A percentile compares a stretch with the other conserved stretches of the same genome.
Evolutionary conservation across 2,113 vertebrate species (phyloP).

Genomic region (Tiliqua scincoides): DNA sequence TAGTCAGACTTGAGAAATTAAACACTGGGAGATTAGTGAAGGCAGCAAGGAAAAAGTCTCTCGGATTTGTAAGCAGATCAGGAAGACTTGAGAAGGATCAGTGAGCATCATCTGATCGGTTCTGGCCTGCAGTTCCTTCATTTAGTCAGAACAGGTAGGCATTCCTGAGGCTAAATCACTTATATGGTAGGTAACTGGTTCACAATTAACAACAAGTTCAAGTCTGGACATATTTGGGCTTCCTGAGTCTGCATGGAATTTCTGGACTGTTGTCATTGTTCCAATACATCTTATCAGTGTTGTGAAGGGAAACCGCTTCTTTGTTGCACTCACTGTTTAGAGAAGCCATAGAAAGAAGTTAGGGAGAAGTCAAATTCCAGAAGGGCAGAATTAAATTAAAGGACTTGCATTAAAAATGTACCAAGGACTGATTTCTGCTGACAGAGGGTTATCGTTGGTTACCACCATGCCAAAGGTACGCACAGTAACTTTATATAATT

Average conservation of each 20-base stretch:
- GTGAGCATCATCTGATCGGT: too few species aligned
- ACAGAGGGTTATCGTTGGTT: not conserved
- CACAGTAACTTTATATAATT: slow-evolving; percentile 33
- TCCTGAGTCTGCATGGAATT: not conserved
- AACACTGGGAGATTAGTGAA: too few species aligned
- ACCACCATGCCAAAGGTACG: slow-evolving; percentile 18
- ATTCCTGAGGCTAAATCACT: too few species aligned
- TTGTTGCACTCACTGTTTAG: not conserved
- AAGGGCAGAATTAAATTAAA: not conserved
- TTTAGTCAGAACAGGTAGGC: too few species aligned
- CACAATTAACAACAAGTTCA: too few species aligned
- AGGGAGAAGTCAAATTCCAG: not conserved
- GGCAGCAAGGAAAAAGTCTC: too few species aligned
- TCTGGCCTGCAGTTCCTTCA: too few species aligned
- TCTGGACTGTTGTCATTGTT: not conserved
- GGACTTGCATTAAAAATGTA: not conserved
- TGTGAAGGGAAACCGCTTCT: not conserved
- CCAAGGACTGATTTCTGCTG: not conserved
- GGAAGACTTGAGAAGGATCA: too few species aligned
- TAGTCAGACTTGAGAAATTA: too few species aligned
- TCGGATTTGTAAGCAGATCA: too few species aligned
- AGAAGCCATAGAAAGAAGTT: not conserved
- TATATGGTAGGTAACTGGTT: too few species aligned
- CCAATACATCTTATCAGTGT: not conserved
- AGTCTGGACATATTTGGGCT: too few species aligned